phyloP scores from a whole-genome alignment of 2,113 vertebrate species.

The Peromyscus polionotus region DNA sequence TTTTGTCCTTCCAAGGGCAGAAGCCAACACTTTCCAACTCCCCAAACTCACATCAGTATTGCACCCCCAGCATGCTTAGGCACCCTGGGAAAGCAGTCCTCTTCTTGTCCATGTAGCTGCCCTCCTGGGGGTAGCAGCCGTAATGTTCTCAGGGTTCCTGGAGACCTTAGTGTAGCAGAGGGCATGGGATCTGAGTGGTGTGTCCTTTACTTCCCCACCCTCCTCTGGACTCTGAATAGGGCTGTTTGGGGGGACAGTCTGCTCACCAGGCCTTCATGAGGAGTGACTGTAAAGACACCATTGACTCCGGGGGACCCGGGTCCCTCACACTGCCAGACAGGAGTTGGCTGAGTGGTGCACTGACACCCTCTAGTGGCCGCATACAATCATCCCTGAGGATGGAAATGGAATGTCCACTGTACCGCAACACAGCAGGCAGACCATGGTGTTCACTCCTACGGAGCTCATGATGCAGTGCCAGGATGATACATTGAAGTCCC shows the following conservation, averaged over 20 bases:
- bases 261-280: too few species aligned
- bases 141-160: not conserved
- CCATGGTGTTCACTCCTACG: not conserved
- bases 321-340: fast-evolving
- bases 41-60: not conserved
- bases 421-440: fast-evolving
- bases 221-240: not conserved
- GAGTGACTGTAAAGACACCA: not conserved
- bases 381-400: not conserved
- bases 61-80: not conserved
- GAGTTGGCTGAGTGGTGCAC: fast-evolving
- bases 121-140: not conserved
- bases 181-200: not conserved
- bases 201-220: not conserved
- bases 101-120: not conserved
- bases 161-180: not conserved
- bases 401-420: not conserved
- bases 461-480: not conserved
- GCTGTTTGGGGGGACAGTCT: not conserved
- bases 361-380: constrained; percentile 84
- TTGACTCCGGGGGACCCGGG: not conserved
- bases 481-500: not conserved
- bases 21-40: fast-evolving
- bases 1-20: fast-evolving
- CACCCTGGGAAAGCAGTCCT: not conserved